Conservation (phyloP, 2,113 vertebrate genomes). For the Paradoxurus hermaphroditus region DNA sequence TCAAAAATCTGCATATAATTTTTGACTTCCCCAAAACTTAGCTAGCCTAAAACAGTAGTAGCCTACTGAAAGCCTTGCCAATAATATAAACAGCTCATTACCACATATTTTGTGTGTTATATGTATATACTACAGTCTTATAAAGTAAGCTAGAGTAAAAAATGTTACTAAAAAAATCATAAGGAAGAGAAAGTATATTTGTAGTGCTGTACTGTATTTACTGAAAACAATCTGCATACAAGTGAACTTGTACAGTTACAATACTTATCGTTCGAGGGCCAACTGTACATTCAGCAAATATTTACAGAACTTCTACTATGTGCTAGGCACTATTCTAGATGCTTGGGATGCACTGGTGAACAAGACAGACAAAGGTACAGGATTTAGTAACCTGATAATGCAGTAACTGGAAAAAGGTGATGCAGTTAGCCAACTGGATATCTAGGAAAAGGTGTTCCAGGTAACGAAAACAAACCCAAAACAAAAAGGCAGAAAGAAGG, state of each 20-base stretch:
- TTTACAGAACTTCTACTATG: not conserved
- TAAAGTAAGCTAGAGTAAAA: not conserved
- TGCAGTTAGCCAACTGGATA: not conserved
- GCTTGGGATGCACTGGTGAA: not conserved
- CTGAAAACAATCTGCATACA: not conserved
- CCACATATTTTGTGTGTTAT: not conserved
- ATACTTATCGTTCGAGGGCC: not conserved
- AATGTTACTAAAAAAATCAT: not conserved
- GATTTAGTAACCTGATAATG: not conserved
- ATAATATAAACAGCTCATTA: not conserved
- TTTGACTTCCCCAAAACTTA: not conserved
- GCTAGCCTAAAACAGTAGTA: not conserved
- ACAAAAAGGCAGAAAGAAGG: not conserved
- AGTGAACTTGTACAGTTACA: not conserved
- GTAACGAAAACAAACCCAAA: not conserved
- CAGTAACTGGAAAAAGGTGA: not conserved
- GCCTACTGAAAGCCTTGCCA: not conserved
- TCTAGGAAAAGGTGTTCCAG: not conserved
- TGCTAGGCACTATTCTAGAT: not conserved
- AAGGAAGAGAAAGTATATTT: not conserved
- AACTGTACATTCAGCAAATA: not conserved
- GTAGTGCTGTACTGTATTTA: not conserved
- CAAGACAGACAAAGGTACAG: not conserved
- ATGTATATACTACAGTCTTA: not conserved
- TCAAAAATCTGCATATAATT: not conserved